Evolutionary conservation across 2,888 invertebrate species (phyloP).

Genomic region (Acronicta psi): DNA sequence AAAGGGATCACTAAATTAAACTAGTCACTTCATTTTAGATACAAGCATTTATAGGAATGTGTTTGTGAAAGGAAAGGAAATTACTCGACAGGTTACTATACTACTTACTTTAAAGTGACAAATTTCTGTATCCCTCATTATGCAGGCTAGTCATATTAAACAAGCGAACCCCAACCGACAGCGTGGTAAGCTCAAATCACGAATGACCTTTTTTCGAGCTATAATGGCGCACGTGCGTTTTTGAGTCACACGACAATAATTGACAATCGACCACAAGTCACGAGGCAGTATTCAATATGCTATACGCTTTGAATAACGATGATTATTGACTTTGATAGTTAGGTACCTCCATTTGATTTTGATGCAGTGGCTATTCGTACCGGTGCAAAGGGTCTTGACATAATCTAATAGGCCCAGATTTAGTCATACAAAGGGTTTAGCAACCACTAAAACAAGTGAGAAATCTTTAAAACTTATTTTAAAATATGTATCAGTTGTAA

Average conservation of each 20-base stretch:
- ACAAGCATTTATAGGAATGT: slow-evolving; percentile 48
- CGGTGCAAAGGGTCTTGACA: not conserved
- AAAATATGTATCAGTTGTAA: not conserved
- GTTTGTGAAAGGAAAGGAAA: slow-evolving; percentile 22
- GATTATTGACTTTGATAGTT: slow-evolving; percentile 58
- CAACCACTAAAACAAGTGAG: not conserved
- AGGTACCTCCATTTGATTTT: slow-evolving; percentile 28
- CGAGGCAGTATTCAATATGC: slow-evolving; percentile 73
- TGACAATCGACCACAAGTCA: slow-evolving; percentile 84
- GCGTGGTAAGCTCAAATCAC: slow-evolving; percentile 72
- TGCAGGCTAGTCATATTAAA: slow-evolving; percentile 56
- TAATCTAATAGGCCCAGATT: slow-evolving; percentile 22
- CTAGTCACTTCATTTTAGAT: slow-evolving; percentile 57
- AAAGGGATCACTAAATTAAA: slow-evolving; percentile 62
- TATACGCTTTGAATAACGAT: slow-evolving; percentile 80
- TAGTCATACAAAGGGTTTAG: slow-evolving; percentile 1
- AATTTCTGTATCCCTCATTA: slow-evolving; percentile 51
- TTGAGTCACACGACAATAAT: slow-evolving; percentile 79
- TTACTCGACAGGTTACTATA: slow-evolving; percentile 5
- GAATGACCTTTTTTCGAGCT: slow-evolving; percentile 78
- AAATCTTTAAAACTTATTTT: slow-evolving; percentile 4
- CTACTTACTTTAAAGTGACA: slow-evolving; percentile 9
- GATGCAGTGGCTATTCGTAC: slow-evolving; percentile 9
- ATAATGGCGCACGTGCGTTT: slow-evolving; percentile 78
- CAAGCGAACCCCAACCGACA: slow-evolving; percentile 51